phyloP scores from a whole-genome alignment of 2,113 vertebrate genomes.

The Notarius lentiginosus region DNA sequence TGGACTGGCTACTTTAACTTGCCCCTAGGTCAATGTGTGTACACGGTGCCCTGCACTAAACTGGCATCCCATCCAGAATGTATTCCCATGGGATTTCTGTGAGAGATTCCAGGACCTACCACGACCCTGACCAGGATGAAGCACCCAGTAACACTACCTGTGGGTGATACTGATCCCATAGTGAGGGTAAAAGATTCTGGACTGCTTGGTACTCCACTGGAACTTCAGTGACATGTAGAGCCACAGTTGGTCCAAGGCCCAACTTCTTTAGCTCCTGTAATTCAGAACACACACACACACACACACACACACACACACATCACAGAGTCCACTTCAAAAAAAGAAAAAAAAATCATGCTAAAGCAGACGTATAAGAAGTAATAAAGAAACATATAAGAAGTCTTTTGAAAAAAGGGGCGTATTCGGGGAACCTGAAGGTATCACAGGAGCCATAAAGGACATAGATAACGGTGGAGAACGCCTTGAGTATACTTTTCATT shows the following conservation, averaged over 20 bases:
- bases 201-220: slow-evolving; percentile 92
- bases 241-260: slow-evolving; percentile 79
- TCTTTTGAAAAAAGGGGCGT: neutral
- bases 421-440: neutral
- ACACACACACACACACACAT: slow-evolving; percentile 3
- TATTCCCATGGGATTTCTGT: neutral
- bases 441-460: neutral
- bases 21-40: neutral
- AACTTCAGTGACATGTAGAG: slow-evolving; percentile 86
- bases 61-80: neutral
- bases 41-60: neutral
- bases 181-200: slow-evolving; percentile 81
- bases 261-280: slow-evolving; percentile 85
- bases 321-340: slow-evolving; percentile 25
- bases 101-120: neutral
- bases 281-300: slow-evolving; percentile 39
- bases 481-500: neutral
- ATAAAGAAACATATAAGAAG: neutral
- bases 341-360: neutral
- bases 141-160: slow-evolving; percentile 69
- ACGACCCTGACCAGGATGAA: neutral
- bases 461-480: neutral
- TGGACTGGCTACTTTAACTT: neutral
- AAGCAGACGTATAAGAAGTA: neutral
- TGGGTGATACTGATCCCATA: slow-evolving; percentile 87